Evolutionary conservation across 2,113 vertebrate species (phyloP).

Genomic region (Triplophysa siluroides): DNA sequence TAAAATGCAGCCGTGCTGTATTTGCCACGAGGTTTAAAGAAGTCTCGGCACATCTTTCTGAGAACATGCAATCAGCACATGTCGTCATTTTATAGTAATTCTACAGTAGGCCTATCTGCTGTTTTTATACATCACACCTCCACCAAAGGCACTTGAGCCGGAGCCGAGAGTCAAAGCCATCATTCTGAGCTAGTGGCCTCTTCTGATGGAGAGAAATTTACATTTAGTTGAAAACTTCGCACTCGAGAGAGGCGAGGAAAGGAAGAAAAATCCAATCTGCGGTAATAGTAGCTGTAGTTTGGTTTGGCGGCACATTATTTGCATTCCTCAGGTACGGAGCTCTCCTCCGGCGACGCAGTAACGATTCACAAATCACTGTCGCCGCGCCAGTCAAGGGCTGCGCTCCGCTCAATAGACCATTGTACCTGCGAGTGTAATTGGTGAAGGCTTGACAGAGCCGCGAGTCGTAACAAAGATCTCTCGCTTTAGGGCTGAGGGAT

Average conservation of each 20-base stretch:
- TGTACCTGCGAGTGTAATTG: conserved; percentile 99
- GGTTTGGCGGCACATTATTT: conserved; percentile 92
- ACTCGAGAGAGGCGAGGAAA: conserved; percentile 73
- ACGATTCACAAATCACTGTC: conserved; percentile 99
- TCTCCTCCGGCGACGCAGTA: conserved; percentile 94
- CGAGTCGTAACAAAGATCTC: conserved; percentile 97
- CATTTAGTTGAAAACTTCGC: conserved; percentile 71
- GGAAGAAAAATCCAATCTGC: conserved; percentile 83
- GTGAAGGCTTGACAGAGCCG: conserved; percentile 97
- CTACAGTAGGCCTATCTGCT: background rate
- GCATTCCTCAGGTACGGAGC: conserved; percentile 97
- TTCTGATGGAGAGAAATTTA: conserved; percentile 64
- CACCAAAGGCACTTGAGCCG: conserved; percentile 38
- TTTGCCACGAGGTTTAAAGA: conserved; percentile 59
- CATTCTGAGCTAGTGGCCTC: conserved; percentile 58
- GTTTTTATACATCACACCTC: conserved; percentile 20
- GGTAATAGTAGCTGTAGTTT: conserved; percentile 89
- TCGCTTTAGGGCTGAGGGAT: conserved; percentile 95
- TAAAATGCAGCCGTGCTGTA: conserved; percentile 49
- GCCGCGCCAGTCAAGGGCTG: conserved; percentile 95
- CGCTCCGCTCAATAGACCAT: conserved; percentile 98
- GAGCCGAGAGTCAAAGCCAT: conserved; percentile 58
- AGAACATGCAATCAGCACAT: conserved; percentile 18
- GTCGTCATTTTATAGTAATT: conserved; percentile 1
- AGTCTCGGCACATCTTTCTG: conserved; percentile 59